These are phyloP conservation scores for Henicopernis longicauda DNA, from an alignment of 2,113 vertebrate species.

Conservation along the genomic window DNA sequence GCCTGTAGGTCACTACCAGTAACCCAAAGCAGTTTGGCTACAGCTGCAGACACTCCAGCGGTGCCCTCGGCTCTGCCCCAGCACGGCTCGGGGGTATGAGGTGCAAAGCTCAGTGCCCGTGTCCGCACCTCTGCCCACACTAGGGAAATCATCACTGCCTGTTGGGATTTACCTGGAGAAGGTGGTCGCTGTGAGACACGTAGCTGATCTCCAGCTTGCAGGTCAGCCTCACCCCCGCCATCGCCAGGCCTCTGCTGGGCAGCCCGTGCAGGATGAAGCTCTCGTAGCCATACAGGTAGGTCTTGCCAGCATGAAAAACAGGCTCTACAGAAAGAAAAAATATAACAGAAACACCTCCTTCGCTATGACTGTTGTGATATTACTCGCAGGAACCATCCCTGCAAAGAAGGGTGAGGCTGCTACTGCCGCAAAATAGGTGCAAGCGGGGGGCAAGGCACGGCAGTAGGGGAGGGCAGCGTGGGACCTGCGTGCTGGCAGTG, in stretches of 20 bases:
- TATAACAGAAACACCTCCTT: not conserved
- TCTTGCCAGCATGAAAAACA: conserved; percentile 70
- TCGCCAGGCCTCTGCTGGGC: conserved; percentile 69
- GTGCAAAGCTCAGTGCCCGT: not conserved
- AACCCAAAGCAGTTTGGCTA: not conserved
- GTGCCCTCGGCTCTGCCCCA: accelerated
- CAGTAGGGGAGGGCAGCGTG: not conserved
- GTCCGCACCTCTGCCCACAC: accelerated
- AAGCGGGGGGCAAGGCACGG: not conserved
- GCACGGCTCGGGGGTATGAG: accelerated
- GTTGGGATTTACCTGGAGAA: conserved; percentile 72
- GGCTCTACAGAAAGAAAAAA: conserved; percentile 63
- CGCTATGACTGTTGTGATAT: not conserved
- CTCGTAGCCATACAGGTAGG: conserved; percentile 78
- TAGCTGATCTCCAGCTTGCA: conserved; percentile 75
- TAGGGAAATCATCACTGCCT: not conserved
- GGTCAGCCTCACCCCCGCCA: conserved; percentile 74
- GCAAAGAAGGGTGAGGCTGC: not conserved
- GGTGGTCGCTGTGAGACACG: conserved; percentile 17
- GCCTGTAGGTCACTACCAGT: not conserved
- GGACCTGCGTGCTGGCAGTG: not conserved
- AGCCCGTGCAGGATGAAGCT: conserved; percentile 69
- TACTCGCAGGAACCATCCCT: not conserved
- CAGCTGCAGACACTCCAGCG: not conserved
- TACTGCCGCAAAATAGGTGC: not conserved